A percentile compares a stretch with the other conserved stretches of the same genome.
phyloP scores from a whole-genome alignment of 2,113 vertebrate species.

The Platichthys stellatus region DNA sequence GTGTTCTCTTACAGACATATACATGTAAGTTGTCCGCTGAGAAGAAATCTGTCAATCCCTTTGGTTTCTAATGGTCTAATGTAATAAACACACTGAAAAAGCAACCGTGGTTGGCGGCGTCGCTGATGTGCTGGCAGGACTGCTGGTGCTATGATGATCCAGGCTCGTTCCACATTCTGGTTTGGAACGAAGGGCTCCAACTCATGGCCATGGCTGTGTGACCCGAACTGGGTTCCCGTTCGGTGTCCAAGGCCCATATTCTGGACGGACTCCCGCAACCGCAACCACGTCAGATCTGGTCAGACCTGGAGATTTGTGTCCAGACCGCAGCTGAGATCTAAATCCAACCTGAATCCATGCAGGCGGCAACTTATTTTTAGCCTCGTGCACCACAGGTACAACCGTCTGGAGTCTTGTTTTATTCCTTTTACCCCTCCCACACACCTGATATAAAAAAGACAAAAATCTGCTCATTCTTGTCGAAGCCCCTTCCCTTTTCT shows the following conservation, averaged over 20 bases:
- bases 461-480: constrained; percentile 31
- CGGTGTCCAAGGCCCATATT: constrained; percentile 23
- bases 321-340: constrained; percentile 30
- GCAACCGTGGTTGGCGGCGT: constrained; percentile 45
- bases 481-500: constrained; percentile 54
- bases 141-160: background rate
- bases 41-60: constrained; percentile 69
- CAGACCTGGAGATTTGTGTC: constrained; percentile 30
- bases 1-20: constrained; percentile 36
- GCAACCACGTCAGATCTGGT: constrained; percentile 35
- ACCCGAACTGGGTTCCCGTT: constrained; percentile 39
- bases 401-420: constrained; percentile 28
- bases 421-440: constrained; percentile 33
- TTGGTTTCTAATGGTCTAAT: constrained; percentile 78
- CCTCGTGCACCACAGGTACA: constrained; percentile 27
- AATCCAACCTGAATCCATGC: constrained; percentile 32
- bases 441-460: constrained; percentile 32
- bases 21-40: constrained; percentile 39
- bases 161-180: fast-evolving
- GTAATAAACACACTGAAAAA: constrained; percentile 58
- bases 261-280: constrained; percentile 12
- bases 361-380: constrained; percentile 8
- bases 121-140: constrained; percentile 48
- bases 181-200: constrained; percentile 38
- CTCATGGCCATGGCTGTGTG: constrained; percentile 16